These are phyloP conservation scores for Leptinotarsa haldemani DNA, from an alignment of 2,888 invertebrate species.

Conservation along the genomic window DNA sequence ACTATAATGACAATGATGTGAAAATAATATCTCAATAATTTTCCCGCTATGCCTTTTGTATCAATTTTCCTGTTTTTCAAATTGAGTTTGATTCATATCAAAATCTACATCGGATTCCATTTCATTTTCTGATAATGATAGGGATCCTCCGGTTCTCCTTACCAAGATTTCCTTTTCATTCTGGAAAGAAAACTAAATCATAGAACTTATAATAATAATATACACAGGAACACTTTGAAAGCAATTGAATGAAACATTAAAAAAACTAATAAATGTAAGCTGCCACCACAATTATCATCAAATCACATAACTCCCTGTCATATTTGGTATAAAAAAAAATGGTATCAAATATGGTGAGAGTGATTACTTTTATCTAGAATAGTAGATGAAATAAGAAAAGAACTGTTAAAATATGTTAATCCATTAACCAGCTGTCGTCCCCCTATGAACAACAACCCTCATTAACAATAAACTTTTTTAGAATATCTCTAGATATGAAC, in stretches of 20 bases:
- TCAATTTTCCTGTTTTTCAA: slow-evolving; percentile 9
- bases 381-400: neutral
- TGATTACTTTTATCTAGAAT: no score
- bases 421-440: no score
- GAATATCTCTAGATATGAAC: neutral
- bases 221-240: neutral
- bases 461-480: neutral
- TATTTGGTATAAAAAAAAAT: no score
- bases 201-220: neutral
- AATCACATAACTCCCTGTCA: slow-evolving; percentile 2
- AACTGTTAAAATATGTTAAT: no score
- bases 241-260: neutral
- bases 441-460: no score
- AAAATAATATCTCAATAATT: slow-evolving; percentile 2
- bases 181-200: slow-evolving; percentile 22
- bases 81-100: slow-evolving; percentile 48
- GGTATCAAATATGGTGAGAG: no score
- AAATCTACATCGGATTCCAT: slow-evolving; percentile 76
- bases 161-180: slow-evolving; percentile 48
- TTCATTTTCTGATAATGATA: slow-evolving; percentile 86
- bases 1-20: neutral
- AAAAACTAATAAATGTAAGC: neutral
- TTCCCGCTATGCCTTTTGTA: neutral
- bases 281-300: neutral
- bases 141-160: slow-evolving; percentile 80